Conservation (phyloP, 23 tunicate species). For the Trididemnum nubilum region DNA sequence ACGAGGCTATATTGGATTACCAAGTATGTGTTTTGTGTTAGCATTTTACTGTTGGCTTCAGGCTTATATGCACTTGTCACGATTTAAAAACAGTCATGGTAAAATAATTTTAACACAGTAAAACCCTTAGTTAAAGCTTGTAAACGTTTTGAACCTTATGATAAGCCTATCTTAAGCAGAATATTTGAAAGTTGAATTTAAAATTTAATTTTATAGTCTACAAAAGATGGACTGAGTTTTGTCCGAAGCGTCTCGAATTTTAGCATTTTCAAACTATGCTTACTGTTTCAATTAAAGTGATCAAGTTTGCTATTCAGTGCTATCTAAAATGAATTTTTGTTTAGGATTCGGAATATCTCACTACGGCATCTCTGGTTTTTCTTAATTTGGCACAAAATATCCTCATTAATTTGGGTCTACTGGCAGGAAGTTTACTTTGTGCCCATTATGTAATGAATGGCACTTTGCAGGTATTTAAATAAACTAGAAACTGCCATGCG, state of each 20-base stretch:
- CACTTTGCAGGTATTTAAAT: constrained; percentile 59
- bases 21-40: constrained; percentile 32
- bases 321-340: neutral
- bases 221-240: too few species aligned
- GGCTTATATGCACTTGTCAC: neutral
- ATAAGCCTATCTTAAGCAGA: too few species aligned
- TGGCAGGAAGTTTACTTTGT: constrained; percentile 90
- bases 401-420: constrained; percentile 74
- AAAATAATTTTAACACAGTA: too few species aligned
- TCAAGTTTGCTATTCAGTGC: too few species aligned
- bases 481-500: too few species aligned
- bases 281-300: too few species aligned
- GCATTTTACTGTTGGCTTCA: neutral
- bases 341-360: constrained; percentile 72
- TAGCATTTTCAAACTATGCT: too few species aligned
- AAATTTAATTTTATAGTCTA: too few species aligned
- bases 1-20: constrained; percentile 87
- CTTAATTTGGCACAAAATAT: constrained; percentile 65
- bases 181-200: too few species aligned
- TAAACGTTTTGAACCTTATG: too few species aligned
- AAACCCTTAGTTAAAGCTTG: too few species aligned
- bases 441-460: constrained; percentile 79
- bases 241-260: too few species aligned
- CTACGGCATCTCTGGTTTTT: constrained; percentile 76
- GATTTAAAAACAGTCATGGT: neutral